phyloP scores from a whole-genome alignment of 2,888 invertebrate species.

The Eugnorisma glareosa region DNA sequence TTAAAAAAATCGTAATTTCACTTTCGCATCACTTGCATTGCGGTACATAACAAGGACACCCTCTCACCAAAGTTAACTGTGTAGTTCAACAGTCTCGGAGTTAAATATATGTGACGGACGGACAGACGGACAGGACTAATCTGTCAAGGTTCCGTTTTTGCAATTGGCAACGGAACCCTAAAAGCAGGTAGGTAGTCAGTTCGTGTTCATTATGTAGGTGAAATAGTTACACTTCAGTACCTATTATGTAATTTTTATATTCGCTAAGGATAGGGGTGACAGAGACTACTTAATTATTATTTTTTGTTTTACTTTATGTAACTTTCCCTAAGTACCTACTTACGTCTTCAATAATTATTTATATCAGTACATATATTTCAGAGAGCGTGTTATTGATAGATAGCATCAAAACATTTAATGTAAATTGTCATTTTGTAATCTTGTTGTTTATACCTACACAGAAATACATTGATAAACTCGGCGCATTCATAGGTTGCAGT shows the following conservation, averaged over 20 bases:
- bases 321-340: background rate
- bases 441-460: constrained; percentile 32
- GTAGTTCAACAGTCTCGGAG: background rate
- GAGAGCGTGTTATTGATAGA: constrained; percentile 24
- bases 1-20: background rate
- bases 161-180: background rate
- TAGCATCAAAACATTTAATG: constrained; percentile 34
- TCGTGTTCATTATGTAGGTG: background rate
- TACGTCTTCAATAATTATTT: constrained; percentile 11
- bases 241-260: background rate
- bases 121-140: background rate
- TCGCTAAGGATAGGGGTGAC: background rate
- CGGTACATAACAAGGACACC: background rate
- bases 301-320: background rate
- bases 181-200: background rate
- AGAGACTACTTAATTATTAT: background rate
- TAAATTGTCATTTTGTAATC: constrained; percentile 21
- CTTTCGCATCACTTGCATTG: background rate
- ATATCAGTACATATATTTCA: constrained; percentile 19
- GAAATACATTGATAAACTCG: constrained; percentile 58
- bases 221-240: background rate
- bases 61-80: background rate
- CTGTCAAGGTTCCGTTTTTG: background rate
- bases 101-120: background rate
- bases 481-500: constrained; percentile 60